These are phyloP conservation scores for Agelastica alni DNA, from an alignment of 2,888 invertebrate species.

Conservation along the genomic window DNA sequence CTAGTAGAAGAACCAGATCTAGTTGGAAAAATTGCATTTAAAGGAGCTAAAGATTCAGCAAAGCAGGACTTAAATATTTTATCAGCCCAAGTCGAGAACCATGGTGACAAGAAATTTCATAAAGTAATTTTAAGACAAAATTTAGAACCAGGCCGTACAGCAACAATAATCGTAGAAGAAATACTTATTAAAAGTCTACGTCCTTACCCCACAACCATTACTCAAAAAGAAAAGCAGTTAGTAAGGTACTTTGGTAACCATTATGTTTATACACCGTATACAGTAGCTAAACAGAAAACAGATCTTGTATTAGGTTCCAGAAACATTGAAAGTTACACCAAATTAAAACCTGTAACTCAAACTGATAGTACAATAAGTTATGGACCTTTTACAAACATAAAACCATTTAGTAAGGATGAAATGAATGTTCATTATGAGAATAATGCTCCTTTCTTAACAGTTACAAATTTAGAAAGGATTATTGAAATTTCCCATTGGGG, in stretches of 20 bases:
- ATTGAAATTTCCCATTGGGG: slow-evolving; percentile 99
- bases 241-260: slow-evolving; percentile 85
- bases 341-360: slow-evolving; percentile 78
- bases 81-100: slow-evolving; percentile 59
- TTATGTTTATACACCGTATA: slow-evolving; percentile 84
- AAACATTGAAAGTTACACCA: slow-evolving; percentile 81
- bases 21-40: slow-evolving; percentile 70
- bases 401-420: slow-evolving; percentile 63
- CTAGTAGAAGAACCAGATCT: slow-evolving; percentile 70
- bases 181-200: slow-evolving; percentile 75
- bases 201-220: slow-evolving; percentile 87
- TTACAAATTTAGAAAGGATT: slow-evolving; percentile 73
- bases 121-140: slow-evolving; percentile 62
- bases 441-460: slow-evolving; percentile 94
- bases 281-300: slow-evolving; percentile 79
- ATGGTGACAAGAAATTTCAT: slow-evolving; percentile 49
- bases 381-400: slow-evolving; percentile 83
- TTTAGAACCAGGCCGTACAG: slow-evolving; percentile 63
- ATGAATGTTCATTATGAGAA: slow-evolving; percentile 92
- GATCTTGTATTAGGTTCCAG: slow-evolving; percentile 70
- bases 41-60: slow-evolving; percentile 69
- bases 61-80: slow-evolving; percentile 62
- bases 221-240: slow-evolving; percentile 92
- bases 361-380: slow-evolving; percentile 82
- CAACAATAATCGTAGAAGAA: slow-evolving; percentile 69